Base-by-base conservation (phyloP, 2,888 invertebrate genomes). In the Liodrosophila aerea region DNA sequence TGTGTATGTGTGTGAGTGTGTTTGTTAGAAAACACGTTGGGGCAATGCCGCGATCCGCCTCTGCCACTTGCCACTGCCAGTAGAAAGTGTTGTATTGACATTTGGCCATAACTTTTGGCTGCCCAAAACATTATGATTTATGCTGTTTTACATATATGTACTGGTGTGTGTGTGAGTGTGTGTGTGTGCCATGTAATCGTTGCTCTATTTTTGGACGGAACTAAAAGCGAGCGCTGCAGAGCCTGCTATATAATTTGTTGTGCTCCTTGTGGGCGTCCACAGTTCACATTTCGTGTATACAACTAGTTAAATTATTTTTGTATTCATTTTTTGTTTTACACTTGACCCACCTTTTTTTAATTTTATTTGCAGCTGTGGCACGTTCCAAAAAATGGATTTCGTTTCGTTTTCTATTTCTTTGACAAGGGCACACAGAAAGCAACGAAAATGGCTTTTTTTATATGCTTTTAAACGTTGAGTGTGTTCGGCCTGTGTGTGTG, bases 281-380 rank as follows among this genome's bases (percentile, higher is more conserved):
- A n/a, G 36, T 45, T 18, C 40, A 58, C 64, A 54, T 73, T 80
- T 77, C 73, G 83, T 83, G 85, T 73, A 71, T 52, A 74, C 60
- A 77, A 81, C 73, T 78, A 82, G 77, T 82, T 68, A 82, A 81
- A 75, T 40, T 16, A 11, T 45, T 46, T 41, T 30, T 40, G 13
- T 29, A 31, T n/a, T 22, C 37, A 12, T 18, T 22, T 37, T 37
- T 27, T 8, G 4, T 13, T 11, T 43, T 86, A 78, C 87, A 87
- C 88, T 88, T 88, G 88, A 87, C 88, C 87, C 87, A 88, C 87
- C 87, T 88, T 85, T 37, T 39, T 43, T 22, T 15, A 54, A 41
- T 49, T 52, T 45, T 46, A 52, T 54, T 66, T 52, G 61, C 57
- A 57, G 71, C 66, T 70, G 58, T 84, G 84, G 78, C 78, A 81